Percentiles rank a stretch among this genome's conserved stretches.
Conservation (phyloP, 2,888 invertebrate species). For the Coremacera marginata region DNA sequence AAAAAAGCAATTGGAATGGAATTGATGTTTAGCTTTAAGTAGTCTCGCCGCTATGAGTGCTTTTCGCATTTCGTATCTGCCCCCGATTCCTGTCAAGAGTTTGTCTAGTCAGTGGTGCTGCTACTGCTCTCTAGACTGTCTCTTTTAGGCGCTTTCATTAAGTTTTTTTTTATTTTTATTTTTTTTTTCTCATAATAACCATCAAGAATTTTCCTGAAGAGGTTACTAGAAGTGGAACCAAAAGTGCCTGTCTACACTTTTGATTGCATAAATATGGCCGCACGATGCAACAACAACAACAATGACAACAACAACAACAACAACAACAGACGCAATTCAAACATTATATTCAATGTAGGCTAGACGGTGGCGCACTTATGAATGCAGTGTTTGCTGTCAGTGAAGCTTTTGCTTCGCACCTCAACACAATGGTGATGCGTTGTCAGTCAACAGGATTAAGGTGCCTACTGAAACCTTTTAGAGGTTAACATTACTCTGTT, state of each 20-base stretch:
- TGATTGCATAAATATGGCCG: conserved; percentile 23
- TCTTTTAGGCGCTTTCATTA: neutral
- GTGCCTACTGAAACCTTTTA: conserved; percentile 26
- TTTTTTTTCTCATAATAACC: neutral
- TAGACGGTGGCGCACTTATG: conserved; percentile 21
- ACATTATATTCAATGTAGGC: conserved; percentile 20
- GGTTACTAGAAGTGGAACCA: neutral
- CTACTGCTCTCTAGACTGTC: neutral
- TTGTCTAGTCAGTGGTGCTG: conserved; percentile 11
- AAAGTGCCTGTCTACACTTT: neutral
- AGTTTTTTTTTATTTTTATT: neutral
- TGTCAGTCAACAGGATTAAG: conserved; percentile 29
- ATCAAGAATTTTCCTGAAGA: conserved; percentile 2
- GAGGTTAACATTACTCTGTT: conserved; percentile 26
- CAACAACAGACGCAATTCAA: neutral
- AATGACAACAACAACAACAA: neutral
- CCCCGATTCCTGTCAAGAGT: too few relatives aligned
- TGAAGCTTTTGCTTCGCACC: conserved; percentile 53
- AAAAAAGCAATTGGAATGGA: neutral
- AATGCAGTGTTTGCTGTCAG: conserved; percentile 45
- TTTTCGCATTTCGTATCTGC: too few relatives aligned
- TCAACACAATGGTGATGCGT: conserved; percentile 48
- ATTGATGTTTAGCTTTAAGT: neutral
- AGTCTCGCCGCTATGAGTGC: too few relatives aligned
- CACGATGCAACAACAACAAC: conserved; percentile 5